Base-by-base conservation (phyloP, 1,140 invertebrate genomes). In the Apis laboriosa region DNA sequence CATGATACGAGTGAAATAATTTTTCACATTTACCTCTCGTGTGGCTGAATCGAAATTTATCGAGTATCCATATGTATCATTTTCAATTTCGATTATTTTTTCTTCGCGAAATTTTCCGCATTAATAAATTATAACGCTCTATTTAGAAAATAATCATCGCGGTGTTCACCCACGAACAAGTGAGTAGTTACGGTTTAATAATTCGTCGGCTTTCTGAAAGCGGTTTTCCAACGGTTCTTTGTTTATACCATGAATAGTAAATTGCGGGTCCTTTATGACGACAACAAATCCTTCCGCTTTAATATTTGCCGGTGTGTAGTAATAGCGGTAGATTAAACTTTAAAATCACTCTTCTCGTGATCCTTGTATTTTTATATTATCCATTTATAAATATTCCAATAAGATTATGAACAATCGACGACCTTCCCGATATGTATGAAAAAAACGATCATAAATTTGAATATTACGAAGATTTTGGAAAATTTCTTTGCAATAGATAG, bases 171-270 rank as follows among this genome's bases (percentile, higher is more conserved):
- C 51, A 11, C 24, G 17, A n/a, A 77, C 63, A 77, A 66, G 51
- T 43, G 63, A 77, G 28, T 77, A 77, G 61, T 53, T 28, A 77
- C 61, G 63, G 28, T 77, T 66, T 77, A 77, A 67, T 55, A 56
- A 19, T 67, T 64, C 63, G 51, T 67, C 63, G 75, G 24, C 43
- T n/a, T 75, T 75, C 28, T 55, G 75, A 66, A 67, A 53, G 63
- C 75, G 19, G 28, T 55, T 67, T 28, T 56, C 24, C 75, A 21
- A 53, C 28, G 51, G 61, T 43, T 64, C 61, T 55, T 77, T 76
- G 63, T 77, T 77, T 77, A 77, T 64, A 55, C 63, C 17, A n/a
- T 53, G 63, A 64, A 77, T 77, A 28, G 63, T 77, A 64, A 67
- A 67, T 77, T 77, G 75, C 63, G 13, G 73, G 28, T 51, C 49